A percentile compares a stretch with the other conserved stretches of the same genome.
These are phyloP conservation scores for Ectemnius continuus DNA, from an alignment of 2,888 invertebrate species.

Conservation along the genomic window DNA sequence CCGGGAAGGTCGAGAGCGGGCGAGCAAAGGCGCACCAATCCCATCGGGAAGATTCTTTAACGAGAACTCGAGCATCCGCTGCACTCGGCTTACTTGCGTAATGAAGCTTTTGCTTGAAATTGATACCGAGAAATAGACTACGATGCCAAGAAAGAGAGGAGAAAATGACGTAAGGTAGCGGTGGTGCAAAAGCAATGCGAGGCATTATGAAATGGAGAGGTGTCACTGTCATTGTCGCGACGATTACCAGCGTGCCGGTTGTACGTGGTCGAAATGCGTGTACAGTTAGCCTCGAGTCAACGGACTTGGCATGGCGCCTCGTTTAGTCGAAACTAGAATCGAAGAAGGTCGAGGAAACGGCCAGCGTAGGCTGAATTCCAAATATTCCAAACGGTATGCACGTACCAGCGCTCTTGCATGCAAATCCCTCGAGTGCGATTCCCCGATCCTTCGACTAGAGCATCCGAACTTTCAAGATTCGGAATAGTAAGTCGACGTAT, in stretches of 20 bases:
- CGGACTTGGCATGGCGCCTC: conserved; percentile 66
- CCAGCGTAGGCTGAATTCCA: conserved; percentile 50
- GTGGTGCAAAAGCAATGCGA: too few relatives aligned
- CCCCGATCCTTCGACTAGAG: background rate
- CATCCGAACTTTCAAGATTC: background rate
- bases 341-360: conserved; percentile 60
- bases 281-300: conserved; percentile 72
- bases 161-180: too few relatives aligned
- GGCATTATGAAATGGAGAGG: conserved; percentile 37
- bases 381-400: conserved; percentile 51
- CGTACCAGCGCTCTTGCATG: conserved; percentile 1
- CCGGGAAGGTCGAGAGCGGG: too few relatives aligned
- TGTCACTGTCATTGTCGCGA: conserved; percentile 34
- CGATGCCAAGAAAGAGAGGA: too few relatives aligned
- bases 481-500: background rate
- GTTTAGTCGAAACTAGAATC: conserved; percentile 69
- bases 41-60: too few relatives aligned
- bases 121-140: too few relatives aligned
- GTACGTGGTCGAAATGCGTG: conserved; percentile 36
- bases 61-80: too few relatives aligned
- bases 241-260: background rate
- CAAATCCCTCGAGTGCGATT: background rate
- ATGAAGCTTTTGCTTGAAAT: too few relatives aligned
- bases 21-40: too few relatives aligned
- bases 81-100: too few relatives aligned